Evolutionary conservation across 2,888 invertebrate genomes (phyloP).

Genomic region (Caenorhabditis macrosperma): DNA sequence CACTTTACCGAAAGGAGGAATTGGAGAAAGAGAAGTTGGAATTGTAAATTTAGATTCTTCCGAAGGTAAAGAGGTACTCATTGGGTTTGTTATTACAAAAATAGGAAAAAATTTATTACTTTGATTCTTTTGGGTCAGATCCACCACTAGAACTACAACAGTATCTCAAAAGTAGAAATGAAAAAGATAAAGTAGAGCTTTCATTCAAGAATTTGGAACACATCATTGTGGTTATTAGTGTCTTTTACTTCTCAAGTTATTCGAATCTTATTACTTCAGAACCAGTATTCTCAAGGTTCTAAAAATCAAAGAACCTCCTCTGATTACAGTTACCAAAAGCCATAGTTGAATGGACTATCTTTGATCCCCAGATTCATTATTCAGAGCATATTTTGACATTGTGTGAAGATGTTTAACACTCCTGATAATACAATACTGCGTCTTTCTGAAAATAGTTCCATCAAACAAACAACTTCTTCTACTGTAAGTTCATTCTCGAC

Average conservation of each 20-base stretch:
- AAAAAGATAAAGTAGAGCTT: conserved; percentile 49
- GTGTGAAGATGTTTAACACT: conserved; percentile 54
- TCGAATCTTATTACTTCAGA: conserved; percentile 41
- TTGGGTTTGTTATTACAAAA: conserved; percentile 58
- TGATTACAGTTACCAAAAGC: conserved; percentile 47
- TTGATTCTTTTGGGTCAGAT: conserved; percentile 61
- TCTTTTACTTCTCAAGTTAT: conserved; percentile 48
- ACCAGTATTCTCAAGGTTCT: conserved; percentile 20
- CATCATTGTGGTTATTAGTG: conserved; percentile 66
- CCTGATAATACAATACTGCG: conserved; percentile 52
- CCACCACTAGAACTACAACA: conserved; percentile 49
- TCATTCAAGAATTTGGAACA: conserved; percentile 59
- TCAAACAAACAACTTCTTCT: conserved; percentile 41
- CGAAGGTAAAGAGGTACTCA: conserved; percentile 55
- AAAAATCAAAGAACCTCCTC: conserved; percentile 31
- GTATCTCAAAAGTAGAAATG: conserved; percentile 43
- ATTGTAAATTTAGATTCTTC: conserved; percentile 59
- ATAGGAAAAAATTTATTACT: conserved; percentile 51
- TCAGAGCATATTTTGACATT: conserved; percentile 47
- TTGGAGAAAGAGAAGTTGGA: conserved; percentile 53
- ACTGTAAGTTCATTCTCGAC: conserved; percentile 53
- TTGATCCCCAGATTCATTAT: conserved; percentile 43
- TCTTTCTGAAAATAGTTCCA: conserved; percentile 53
- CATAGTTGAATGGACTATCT: conserved; percentile 49
- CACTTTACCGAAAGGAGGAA: conserved; percentile 40